Base-by-base conservation (phyloP, 2,888 invertebrate genomes). In the Pantelozetes paolii region DNA sequence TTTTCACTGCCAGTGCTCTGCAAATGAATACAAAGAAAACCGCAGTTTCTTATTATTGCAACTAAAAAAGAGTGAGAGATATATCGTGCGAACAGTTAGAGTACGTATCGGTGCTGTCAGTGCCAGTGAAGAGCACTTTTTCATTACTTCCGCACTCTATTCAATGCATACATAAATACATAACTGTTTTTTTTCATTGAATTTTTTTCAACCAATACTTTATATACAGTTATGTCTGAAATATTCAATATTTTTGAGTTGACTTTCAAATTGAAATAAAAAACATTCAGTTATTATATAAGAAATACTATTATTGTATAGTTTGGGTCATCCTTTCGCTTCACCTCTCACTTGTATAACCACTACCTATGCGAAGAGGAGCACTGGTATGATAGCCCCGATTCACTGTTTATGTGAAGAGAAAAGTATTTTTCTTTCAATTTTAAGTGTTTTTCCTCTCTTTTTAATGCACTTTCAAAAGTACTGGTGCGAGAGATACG, bases 291-390 rank as follows among this genome's bases (percentile, higher is more conserved):
- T 54, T 23, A 9, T 28, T 54, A 20, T 23, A 30, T 54, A 23
- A 54, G n/a, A 23, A n/a, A 26, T 20, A 18, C 5, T 15, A 8
- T 48, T 54, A 30, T 59, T 57, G 11, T 18, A 20, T 26, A 36
- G 64, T 64, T n/a, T 64, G 40, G 64, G 64, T 36, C 64, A 64
- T 36, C 64, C 36, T 36, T 64, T 64, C 36, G 64, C 64, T 64
- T 64, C 36, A 64, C 64, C 36, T 36, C 36, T 36, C 64, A 64
- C 20, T 32, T 8, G 15, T 20, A 36, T 59, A 20, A 59, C 9
- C 26, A 59, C 54, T 54, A 23, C 54, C 23, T 54, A 23, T 20
- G 18, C 20, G 20, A 50, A 5, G 50, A 36, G 36, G 9, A 6
- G 15, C 45, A 45, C 45, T 45, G 45, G 8, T 45, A 45, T 45